Base-by-base conservation (phyloP, 2,113 vertebrate genomes). In the Morone chrysops region DNA sequence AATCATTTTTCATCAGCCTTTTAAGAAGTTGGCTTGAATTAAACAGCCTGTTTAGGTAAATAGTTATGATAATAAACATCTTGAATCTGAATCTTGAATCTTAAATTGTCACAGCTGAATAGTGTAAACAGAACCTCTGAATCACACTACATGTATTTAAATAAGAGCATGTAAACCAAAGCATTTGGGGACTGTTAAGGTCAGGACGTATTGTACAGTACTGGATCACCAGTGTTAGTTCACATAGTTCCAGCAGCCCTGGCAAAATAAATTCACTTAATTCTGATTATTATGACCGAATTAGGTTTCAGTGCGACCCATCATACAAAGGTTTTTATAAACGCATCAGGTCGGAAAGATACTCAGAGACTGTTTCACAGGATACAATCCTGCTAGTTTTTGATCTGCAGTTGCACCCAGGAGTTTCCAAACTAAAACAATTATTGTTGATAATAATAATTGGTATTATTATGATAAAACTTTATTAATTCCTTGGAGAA, bases 1-100 rank as follows among this genome's bases (percentile, higher is more conserved):
- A 79, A 70, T 84, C 45, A 51, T 76, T 90, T 89, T 83, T 79
- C 76, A 65, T 71, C 83, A 86, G 86, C 75, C 59, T 87, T 79
- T 63, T 75, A 57, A 87, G 31, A 80, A 81, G 68, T 81, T 80
- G 69, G 75, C 71, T 76, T 73, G 60, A 78, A 79, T 87, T 86
- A 80, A 87, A 81, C 18, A 45, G 48, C 54, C 6, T n/a, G 20
- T 78, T 68, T 76, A 70, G n/a, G 72, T 25, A 62, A 56, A 11
- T 41, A 66, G 36, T 66, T 47, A 70, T 31, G 3, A 31, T 31
- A 31, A 31, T 25, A 31, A 31, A 31, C 31, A 1, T 31, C 31
- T 31, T 31, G 31, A 31, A 31, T 31, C 31, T 31, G 31, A 31
- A 31, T 31, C 31, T 31, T 31, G 31, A 31, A 31, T 31, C 31